Evolutionary conservation across 2,797 vertebrate genomes (phyloP).

Genomic region (Hephaestus fuliginosus): DNA sequence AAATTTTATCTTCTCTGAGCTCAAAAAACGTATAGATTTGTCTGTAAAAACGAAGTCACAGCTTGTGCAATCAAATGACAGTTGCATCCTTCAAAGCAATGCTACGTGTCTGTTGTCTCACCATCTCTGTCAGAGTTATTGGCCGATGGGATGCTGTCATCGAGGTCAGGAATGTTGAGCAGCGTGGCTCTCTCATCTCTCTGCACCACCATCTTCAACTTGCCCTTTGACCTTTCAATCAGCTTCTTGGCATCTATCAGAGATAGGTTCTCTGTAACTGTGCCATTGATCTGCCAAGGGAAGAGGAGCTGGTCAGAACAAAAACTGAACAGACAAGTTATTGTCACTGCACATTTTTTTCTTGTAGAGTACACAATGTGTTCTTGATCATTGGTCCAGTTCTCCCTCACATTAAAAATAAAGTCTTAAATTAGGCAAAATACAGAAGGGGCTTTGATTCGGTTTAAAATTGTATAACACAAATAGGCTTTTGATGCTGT

Average conservation of each 20-base stretch:
- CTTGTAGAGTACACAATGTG: neutral
- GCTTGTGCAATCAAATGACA: neutral
- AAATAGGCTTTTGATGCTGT: neutral
- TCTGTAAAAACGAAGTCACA: neutral
- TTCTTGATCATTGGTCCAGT: neutral
- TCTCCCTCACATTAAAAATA: neutral
- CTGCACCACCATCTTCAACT: slow-evolving; percentile 99
- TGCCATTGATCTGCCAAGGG: slow-evolving; percentile 94
- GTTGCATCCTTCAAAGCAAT: neutral
- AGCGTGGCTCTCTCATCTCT: slow-evolving; percentile 95
- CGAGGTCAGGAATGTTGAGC: slow-evolving; percentile 96
- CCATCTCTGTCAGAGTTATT: slow-evolving; percentile 98
- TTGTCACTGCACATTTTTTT: neutral
- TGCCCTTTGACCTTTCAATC: slow-evolving; percentile 99
- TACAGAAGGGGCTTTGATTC: neutral
- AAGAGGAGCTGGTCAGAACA: slow-evolving; percentile 37
- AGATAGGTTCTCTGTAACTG: slow-evolving; percentile 99
- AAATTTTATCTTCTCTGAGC: neutral
- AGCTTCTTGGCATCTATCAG: slow-evolving; percentile 98
- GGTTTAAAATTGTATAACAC: slow-evolving; percentile 14
- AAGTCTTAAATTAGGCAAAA: neutral
- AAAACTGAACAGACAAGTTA: slow-evolving; percentile 19
- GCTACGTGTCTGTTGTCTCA: slow-evolving; percentile 76
- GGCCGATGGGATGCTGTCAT: slow-evolving; percentile 96
- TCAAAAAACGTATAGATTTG: slow-evolving; percentile 4